Base-by-base conservation (phyloP, 2,888 invertebrate genomes). In the Cephus spinipes region DNA sequence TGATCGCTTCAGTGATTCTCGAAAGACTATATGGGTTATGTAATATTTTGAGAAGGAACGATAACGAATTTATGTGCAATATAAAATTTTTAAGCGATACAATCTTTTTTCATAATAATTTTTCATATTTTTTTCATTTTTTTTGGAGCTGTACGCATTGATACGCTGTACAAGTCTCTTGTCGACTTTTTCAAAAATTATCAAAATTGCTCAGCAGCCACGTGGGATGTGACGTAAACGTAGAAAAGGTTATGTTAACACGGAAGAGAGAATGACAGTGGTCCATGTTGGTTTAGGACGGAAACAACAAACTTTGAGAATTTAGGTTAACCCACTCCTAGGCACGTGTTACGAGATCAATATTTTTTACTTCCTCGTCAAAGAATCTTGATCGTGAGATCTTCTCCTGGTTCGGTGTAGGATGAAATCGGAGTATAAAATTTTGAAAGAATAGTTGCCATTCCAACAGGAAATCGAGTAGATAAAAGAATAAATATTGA, bases 261-360 rank as follows among this genome's bases (percentile, higher is more conserved):
- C 73, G 32, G 31, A 31, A 55, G 77, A 68, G 11, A 32, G 15
- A 73, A 30, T 30, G 33, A n/a, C 35, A 40, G 74, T 33, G 77
- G 77, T 71, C 34, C 77, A 73, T 88, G 87, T 88, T 88, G 85
- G 85, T 88, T 88, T 89, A 88, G 89, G 88, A 88, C 85, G 77
- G 81, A 83, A 79, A 83, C 87, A 85, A 86, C 85, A 84, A 81
- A 79, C 77, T 73, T 36, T 68, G 75, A 80, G 77, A 85, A 89
- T 87, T 83, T 84, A 80, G 86, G 85, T 81, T 87, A 84, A 85
- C 81, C 82, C 82, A 31, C 32, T 81, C 83, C 79, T 77, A 84
- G 81, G 86, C 85, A 84, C 81, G 83, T 84, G 84, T 85, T 88
- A 84, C 85, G 84, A 86, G 83, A 86, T 85, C 86, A 86, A 88